phyloP scores from a whole-genome alignment of 2,888 invertebrate species.

The Monopis laevigella region DNA sequence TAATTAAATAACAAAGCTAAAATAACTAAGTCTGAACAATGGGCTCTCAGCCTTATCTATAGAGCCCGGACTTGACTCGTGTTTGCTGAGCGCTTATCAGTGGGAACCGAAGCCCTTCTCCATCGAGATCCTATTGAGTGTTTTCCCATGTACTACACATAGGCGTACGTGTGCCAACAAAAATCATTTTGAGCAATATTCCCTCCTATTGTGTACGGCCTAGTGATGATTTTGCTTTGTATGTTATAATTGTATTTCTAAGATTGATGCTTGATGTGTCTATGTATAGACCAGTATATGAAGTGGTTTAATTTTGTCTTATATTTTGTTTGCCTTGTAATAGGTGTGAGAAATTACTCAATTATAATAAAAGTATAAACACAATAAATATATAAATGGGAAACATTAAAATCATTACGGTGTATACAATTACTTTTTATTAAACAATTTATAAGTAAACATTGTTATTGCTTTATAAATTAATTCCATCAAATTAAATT shows the following conservation, averaged over 20 bases:
- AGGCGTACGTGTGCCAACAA: not conserved
- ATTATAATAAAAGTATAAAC: too few species aligned
- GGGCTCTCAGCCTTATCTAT: conserved; percentile 1
- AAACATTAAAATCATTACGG: too few species aligned
- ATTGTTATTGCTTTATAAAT: too few species aligned
- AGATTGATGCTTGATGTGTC: too few species aligned
- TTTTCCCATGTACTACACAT: conserved; percentile 8
- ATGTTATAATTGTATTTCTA: not conserved
- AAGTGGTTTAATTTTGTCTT: too few species aligned
- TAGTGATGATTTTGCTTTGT: not conserved
- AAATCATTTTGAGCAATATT: not conserved
- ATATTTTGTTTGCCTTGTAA: too few species aligned
- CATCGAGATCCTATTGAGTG: conserved; percentile 4
- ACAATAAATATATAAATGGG: too few species aligned
- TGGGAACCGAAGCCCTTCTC: not conserved
- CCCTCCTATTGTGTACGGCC: not conserved
- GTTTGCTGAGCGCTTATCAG: conserved; percentile 6
- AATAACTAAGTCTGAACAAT: not conserved
- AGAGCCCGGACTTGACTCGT: conserved; percentile 5
- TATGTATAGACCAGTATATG: too few species aligned
- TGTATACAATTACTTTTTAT: too few species aligned
- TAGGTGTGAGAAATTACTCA: too few species aligned
- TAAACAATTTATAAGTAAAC: too few species aligned
- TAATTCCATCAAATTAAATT: too few species aligned
- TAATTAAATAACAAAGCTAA: conserved; percentile 2